Base-by-base conservation (phyloP, 2,113 vertebrate genomes). In the Antennarius striatus region DNA sequence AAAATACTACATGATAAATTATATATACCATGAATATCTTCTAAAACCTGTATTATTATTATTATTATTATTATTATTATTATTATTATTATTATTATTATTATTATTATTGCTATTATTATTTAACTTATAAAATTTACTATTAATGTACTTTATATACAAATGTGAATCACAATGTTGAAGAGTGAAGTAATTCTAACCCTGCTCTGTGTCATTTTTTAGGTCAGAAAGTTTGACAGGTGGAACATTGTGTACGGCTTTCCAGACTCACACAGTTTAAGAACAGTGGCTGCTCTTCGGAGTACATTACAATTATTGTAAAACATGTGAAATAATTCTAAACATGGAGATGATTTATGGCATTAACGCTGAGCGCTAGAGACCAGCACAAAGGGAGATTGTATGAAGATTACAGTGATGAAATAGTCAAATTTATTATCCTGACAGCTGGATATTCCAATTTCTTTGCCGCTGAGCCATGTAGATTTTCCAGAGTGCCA, bases 341-440 rank as follows among this genome's bases (percentile, higher is more conserved):
- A 84, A 89, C 81, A 82, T 72, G 40, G 80, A 74, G 77, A 69
- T 88, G 84, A 91, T 91, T 89, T 83, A 84, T 86, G 76, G 77
- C 84, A 68, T 84, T 79, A 81, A 82, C 71, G 46, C 75, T 22
- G 58, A 80, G 79, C 71, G 70, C 68, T 56, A 48, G 80, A 81
- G 75, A 71, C 64, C 81, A 71, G 88, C 76, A 89, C 88, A 89
- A 84, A 86, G 75, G 77, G 64, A 90, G 84, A 84, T 88, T 88
- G 81, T 89, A 75, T 71, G 73, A 89, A 89, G 90, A 91, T 91
- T 90, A 91, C 80, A 83, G 83, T 83, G 82, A 91, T 89, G 84
- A 90, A 91, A 92, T 82, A 81, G 83, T 87, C 83, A 89, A 88
- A 89, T 91, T 67, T 88, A 90, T 91, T 91, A 91, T 91, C 87